Conservation (phyloP, 1,140 invertebrate species). For the Hydropsyche tenuis region DNA sequence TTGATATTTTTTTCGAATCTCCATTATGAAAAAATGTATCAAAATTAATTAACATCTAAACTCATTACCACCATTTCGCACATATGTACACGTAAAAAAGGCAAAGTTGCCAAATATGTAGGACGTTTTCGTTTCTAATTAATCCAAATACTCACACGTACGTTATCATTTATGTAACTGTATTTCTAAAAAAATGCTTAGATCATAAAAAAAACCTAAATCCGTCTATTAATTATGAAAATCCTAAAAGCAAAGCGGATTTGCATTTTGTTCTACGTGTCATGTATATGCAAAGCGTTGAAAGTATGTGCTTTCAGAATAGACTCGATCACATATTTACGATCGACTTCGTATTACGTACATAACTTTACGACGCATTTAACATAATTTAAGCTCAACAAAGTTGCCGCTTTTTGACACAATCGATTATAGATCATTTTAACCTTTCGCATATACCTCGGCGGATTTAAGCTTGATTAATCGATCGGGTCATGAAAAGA, state of each 20-base stretch:
- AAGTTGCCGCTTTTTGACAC: not conserved
- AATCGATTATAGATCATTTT: not conserved
- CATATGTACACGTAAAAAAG: no score
- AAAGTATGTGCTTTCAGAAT: not conserved
- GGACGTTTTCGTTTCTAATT: constrained; percentile 17
- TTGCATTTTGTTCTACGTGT: constrained; percentile 12
- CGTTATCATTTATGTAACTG: constrained; percentile 15
- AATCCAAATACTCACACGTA: constrained; percentile 6
- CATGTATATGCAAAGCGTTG: not conserved
- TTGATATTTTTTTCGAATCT: no score
- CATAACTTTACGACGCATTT: not conserved
- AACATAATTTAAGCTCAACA: not conserved
- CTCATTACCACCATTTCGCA: no score
- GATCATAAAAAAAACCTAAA: not conserved
- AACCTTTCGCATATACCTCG: not conserved
- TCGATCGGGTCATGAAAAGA: no score
- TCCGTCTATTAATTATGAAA: not conserved
- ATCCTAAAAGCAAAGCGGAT: not conserved
- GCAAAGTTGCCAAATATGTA: constrained; percentile 10
- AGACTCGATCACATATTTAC: not conserved
- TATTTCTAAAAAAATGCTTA: not conserved
- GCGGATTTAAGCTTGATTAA: no score
- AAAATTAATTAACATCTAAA: no score
- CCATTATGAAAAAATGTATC: no score
- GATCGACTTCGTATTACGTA: not conserved